phyloP scores from a whole-genome alignment of 2,888 invertebrate species.

The Coleophora flavipennella region DNA sequence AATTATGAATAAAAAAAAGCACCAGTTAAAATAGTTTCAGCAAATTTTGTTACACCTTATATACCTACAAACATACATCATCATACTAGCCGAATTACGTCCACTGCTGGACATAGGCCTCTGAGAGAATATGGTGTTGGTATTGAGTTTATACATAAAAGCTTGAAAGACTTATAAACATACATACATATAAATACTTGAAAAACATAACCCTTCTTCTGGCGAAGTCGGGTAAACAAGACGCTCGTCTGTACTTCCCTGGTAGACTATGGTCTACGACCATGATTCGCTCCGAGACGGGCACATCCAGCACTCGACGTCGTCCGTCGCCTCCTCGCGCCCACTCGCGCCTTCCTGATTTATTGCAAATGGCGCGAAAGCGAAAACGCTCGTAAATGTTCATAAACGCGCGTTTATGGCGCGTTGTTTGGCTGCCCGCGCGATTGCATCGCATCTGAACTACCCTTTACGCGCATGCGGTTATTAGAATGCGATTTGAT shows the following conservation, averaged over 20 bases:
- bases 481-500: constrained; percentile 37
- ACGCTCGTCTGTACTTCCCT: constrained; percentile 25
- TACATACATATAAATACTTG: not conserved
- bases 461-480: constrained; percentile 39
- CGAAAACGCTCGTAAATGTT: constrained; percentile 69
- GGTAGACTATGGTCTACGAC: constrained; percentile 20
- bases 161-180: too few relatives aligned
- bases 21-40: too few relatives aligned
- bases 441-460: constrained; percentile 44
- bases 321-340: too few relatives aligned
- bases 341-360: constrained; percentile 61
- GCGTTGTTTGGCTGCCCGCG: constrained; percentile 47
- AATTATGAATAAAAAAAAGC: too few relatives aligned
- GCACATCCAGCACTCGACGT: constrained; percentile 29
- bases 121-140: too few relatives aligned
- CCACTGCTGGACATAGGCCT: too few relatives aligned
- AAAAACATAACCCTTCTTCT: not conserved
- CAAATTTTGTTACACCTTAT: too few relatives aligned
- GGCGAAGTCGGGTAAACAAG: too few relatives aligned
- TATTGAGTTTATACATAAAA: too few relatives aligned
- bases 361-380: constrained; percentile 71
- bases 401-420: constrained; percentile 61
- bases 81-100: too few relatives aligned
- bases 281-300: constrained; percentile 42
- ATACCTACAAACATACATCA: too few relatives aligned